Percentiles rank a stretch among this genome's conserved stretches.
phyloP scores from a whole-genome alignment of 1,140 invertebrate genomes.

The Macrocentrus cingulum region DNA sequence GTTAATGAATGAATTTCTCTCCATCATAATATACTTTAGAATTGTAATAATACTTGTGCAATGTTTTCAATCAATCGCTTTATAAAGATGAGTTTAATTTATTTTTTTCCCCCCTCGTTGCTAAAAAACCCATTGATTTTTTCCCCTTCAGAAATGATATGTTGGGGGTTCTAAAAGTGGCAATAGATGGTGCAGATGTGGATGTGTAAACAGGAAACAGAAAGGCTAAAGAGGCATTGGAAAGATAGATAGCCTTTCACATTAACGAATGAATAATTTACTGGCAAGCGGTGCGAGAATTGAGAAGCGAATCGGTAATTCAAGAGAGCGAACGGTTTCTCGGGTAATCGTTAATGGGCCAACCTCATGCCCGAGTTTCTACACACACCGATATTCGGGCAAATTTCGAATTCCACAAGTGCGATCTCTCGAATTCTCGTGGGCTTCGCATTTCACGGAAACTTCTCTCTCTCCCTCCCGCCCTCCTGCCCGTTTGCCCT shows the following conservation, averaged over 20 bases:
- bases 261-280: slow-evolving; percentile 1
- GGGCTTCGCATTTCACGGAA: not conserved
- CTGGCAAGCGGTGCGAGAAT: not conserved
- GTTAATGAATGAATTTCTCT: too few relatives aligned
- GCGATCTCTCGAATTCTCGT: slow-evolving; percentile 21
- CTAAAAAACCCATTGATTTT: too few relatives aligned
- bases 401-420: slow-evolving; percentile 15
- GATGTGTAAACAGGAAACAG: too few relatives aligned
- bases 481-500: not conserved
- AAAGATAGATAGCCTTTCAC: not conserved
- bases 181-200: too few relatives aligned
- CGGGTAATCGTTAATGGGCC: slow-evolving; percentile 16
- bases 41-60: too few relatives aligned
- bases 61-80: too few relatives aligned
- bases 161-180: too few relatives aligned
- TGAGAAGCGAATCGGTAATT: not conserved
- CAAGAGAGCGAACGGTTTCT: slow-evolving; percentile 1
- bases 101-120: too few relatives aligned
- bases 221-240: not conserved
- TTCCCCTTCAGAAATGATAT: too few relatives aligned
- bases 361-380: not conserved
- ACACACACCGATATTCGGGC: slow-evolving; percentile 6
- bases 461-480: not conserved
- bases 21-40: too few relatives aligned
- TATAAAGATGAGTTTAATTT: too few relatives aligned